A percentile compares a stretch with the other conserved stretches of the same genome.
Evolutionary conservation across 2,888 invertebrate species (phyloP).

Genomic region (Macropis europaea): DNA sequence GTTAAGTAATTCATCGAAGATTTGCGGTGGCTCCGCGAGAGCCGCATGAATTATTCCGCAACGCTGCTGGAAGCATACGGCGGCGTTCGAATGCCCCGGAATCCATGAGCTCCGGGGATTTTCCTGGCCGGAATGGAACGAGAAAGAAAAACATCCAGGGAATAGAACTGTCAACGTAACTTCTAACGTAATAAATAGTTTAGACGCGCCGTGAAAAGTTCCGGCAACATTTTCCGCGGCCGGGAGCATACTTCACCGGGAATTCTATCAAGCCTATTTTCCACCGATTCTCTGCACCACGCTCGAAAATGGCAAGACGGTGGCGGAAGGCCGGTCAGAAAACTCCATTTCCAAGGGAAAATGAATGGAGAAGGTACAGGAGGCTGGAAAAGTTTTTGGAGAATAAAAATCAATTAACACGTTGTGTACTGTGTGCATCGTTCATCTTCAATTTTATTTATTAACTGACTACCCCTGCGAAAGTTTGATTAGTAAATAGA

Average conservation of each 20-base stretch:
- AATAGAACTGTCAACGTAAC: slow-evolving; percentile 43
- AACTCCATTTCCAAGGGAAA: too few relatives aligned
- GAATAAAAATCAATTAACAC: too few relatives aligned
- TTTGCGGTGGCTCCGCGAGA: slow-evolving; percentile 32
- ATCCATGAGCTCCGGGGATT: slow-evolving; percentile 18
- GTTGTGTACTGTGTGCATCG: too few relatives aligned
- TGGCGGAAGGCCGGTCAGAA: background rate
- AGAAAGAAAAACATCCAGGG: slow-evolving; percentile 26
- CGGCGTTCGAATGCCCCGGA: slow-evolving; percentile 34
- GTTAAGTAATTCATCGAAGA: slow-evolving; percentile 41
- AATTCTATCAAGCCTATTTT: background rate
- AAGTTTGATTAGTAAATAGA: too few relatives aligned
- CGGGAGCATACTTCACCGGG: background rate
- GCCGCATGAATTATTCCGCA: slow-evolving; percentile 35
- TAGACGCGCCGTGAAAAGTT: slow-evolving; percentile 29
- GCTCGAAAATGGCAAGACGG: background rate
- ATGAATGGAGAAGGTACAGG: too few relatives aligned
- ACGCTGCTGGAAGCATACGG: background rate
- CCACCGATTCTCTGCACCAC: slow-evolving; percentile 1
- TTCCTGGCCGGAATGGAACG: background rate
- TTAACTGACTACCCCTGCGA: too few relatives aligned
- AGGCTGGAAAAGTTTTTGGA: too few relatives aligned
- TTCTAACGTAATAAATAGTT: slow-evolving; percentile 44
- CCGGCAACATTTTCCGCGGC: background rate
- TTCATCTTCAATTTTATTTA: too few relatives aligned